Percentiles rank a stretch among this genome's conserved stretches.
Evolutionary conservation across 1,140 invertebrate genomes (phyloP).

Genomic region (Leptinotarsa lineolata): DNA sequence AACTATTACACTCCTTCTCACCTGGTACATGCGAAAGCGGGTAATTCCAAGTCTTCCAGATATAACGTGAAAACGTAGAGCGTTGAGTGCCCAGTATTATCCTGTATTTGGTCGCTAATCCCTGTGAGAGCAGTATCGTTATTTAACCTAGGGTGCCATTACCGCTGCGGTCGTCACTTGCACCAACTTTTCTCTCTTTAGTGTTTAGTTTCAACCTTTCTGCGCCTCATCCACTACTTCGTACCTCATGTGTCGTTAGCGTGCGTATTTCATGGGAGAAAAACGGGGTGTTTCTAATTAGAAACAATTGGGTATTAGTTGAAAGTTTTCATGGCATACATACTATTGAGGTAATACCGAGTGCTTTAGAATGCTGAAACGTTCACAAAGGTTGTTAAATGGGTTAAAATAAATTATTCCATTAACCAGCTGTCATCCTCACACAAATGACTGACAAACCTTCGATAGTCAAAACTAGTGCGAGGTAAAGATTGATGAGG

Average conservation of each 20-base stretch:
- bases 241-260: neutral
- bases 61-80: neutral
- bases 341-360: no score
- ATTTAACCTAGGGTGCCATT: neutral
- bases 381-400: no score
- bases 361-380: no score
- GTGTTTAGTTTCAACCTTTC: constrained; percentile 5
- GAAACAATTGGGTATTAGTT: no score
- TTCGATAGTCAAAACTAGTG: no score
- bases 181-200: constrained; percentile 7
- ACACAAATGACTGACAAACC: no score
- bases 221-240: neutral
- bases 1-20: no score
- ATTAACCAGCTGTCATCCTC: no score
- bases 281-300: neutral
- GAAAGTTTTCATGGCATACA: no score
- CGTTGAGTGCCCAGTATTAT: constrained; percentile 1
- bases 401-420: no score
- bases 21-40: no score
- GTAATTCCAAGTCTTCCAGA: neutral
- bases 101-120: constrained; percentile 2
- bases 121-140: neutral
- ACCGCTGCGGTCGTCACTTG: neutral
- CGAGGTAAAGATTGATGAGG: no score
- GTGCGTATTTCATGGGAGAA: neutral